Percentiles rank a stretch among this genome's conserved stretches.
phyloP scores from a whole-genome alignment of 2,888 invertebrate genomes.

The Zhengitettix transpicula region DNA sequence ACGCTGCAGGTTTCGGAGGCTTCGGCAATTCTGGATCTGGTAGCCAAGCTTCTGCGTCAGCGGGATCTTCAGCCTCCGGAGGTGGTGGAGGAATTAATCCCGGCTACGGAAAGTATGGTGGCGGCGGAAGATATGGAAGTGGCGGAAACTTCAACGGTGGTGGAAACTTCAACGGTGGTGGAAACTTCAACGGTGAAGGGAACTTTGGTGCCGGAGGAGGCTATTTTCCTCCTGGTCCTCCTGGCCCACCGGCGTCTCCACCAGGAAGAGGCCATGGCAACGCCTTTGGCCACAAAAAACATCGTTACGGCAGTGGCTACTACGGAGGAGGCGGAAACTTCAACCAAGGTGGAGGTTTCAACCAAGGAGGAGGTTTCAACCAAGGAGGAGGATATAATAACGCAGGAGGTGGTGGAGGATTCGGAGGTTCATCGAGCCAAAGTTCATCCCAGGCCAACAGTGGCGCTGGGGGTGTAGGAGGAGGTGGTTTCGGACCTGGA shows the following conservation, averaged over 20 bases:
- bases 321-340: not conserved
- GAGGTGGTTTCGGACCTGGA: not conserved
- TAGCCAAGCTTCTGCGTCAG: not conserved
- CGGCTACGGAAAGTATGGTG: not conserved
- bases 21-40: not conserved
- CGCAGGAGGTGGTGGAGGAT: not conserved
- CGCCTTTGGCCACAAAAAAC: not conserved
- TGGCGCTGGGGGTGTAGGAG: not conserved
- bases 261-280: not conserved
- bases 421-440: not conserved
- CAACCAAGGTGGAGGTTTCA: not conserved
- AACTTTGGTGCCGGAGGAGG: not conserved
- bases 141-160: not conserved
- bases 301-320: not conserved
- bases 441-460: not conserved
- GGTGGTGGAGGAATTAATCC: not conserved
- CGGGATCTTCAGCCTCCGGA: not conserved
- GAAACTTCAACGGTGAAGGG: not conserved
- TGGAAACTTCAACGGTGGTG: not conserved
- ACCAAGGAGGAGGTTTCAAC: not conserved
- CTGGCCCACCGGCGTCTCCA: not conserved
- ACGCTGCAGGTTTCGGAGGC: not conserved
- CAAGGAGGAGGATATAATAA: not conserved
- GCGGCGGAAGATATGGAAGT: not conserved
- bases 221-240: not conserved